Base-by-base conservation (phyloP, 2,797 vertebrate species). In the Phylloscopus collybita region DNA sequence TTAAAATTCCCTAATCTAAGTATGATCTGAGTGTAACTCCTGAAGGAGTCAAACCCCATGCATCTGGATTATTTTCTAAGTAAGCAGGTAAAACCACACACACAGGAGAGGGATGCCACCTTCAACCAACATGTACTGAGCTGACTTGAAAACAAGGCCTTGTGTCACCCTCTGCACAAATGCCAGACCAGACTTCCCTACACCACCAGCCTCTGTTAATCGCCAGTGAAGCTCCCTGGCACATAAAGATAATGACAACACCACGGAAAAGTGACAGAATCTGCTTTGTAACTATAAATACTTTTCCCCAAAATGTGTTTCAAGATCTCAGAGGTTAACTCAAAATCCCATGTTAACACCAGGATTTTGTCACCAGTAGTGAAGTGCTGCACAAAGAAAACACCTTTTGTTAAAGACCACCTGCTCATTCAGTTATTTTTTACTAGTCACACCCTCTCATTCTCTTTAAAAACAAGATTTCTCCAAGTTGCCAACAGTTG, bases 401-500 rank as follows among this genome's bases (percentile, higher is more conserved):
- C 0, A 3, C 59, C 73, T 92, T 72, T 66, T 71, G 56, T 76
- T 69, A 61, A 53, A 92, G 87, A 21, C 25, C 85, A 86, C 3
- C 11, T 84, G 83, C 49, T 78, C 78, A 42, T 57, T 92, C 82
- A 57, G 13, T 80, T 78, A 26, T 64, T 83, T 94, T 93, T 22
- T 61, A 78, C 89, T 56, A 82, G 70, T 95, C 88, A 88, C 85
- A 94, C 57, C 74, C 49, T 84, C 71, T 79, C 19, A 3, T 75
- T 82, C 53, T 60, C 85, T 42, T 80, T 62, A 76, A 92, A 92
- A 93, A 59, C 57, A 80, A 95, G 65, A 72, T 84, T 80, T 78
- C 73, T 83, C 75, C 53, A 65, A 85, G 80, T 64, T 94, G 78
- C 86, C 93, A 87, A 93, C 69, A 95, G 90, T 89, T 74, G 84